These are phyloP conservation scores for Sinotaia quadrata DNA, from an alignment of 2,888 invertebrate species.

Conservation along the genomic window DNA sequence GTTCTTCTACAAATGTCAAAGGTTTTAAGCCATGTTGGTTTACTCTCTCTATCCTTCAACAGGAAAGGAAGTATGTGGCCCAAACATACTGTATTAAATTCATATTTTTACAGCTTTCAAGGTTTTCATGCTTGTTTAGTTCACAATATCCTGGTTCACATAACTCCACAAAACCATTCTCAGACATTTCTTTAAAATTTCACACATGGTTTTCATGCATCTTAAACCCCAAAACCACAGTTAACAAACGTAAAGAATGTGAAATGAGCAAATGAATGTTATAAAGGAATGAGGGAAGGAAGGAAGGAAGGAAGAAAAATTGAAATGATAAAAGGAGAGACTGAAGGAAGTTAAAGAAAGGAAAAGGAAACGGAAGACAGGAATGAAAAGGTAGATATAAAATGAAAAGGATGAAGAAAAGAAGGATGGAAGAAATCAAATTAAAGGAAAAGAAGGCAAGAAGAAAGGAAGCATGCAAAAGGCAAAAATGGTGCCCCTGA, in stretches of 20 bases:
- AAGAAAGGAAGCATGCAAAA: neutral
- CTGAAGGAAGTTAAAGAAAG: neutral
- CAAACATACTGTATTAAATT: too few species aligned
- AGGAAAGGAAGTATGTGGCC: too few species aligned
- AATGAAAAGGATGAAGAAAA: neutral
- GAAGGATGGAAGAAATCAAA: neutral
- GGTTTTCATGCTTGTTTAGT: too few species aligned
- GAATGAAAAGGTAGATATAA: neutral
- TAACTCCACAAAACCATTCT: too few species aligned
- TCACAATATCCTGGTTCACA: too few species aligned
- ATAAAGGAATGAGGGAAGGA: neutral
- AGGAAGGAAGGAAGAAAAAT: neutral
- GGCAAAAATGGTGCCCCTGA: neutral
- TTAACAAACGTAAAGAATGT: neutral
- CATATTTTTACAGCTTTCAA: too few species aligned
- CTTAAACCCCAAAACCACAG: neutral
- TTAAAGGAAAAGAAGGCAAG: neutral
- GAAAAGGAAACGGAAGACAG: constrained; percentile 2
- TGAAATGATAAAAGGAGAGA: too few species aligned
- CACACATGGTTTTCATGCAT: neutral
- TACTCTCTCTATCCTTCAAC: too few species aligned
- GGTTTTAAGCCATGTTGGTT: too few species aligned
- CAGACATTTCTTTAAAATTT: too few species aligned
- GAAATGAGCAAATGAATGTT: neutral
- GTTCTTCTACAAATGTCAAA: too few species aligned